Evolutionary conservation across 2,797 vertebrate species (phyloP).

Genomic region (Linurgus olivaceus): DNA sequence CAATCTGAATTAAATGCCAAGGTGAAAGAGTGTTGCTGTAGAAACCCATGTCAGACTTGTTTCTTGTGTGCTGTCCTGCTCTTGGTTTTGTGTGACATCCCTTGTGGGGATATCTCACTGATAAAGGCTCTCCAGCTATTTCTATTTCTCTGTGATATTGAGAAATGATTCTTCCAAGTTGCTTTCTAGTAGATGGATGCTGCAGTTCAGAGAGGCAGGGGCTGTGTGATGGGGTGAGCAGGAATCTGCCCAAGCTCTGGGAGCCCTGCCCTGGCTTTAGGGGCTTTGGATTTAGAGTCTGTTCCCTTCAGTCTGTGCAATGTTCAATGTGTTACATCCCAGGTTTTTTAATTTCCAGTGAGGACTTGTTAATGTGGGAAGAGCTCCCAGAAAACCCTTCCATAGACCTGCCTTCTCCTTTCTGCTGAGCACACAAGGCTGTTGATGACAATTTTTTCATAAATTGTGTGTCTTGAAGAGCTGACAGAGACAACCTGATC

Average conservation of each 20-base stretch:
- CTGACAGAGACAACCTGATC: neutral
- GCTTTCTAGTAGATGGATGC: neutral
- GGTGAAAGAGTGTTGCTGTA: neutral
- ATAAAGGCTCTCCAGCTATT: neutral
- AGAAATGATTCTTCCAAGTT: neutral
- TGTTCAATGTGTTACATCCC: fast-evolving
- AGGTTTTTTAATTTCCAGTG: neutral
- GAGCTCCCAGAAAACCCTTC: neutral
- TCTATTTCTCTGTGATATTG: neutral
- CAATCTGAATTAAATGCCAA: neutral
- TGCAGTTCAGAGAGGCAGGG: neutral
- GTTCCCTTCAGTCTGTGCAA: neutral
- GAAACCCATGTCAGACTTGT: neutral
- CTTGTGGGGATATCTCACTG: neutral
- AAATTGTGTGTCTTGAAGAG: neutral
- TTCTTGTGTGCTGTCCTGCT: neutral
- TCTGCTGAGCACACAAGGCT: neutral
- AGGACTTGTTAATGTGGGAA: neutral
- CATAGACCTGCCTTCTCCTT: neutral
- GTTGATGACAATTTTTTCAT: neutral
- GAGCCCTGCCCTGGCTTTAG: neutral
- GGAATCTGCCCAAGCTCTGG: neutral
- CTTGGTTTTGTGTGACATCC: neutral
- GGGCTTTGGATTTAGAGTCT: neutral
- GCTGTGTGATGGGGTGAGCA: neutral